Conservation (phyloP, 2,113 vertebrate genomes). For the Cyanocitta stelleri region DNA sequence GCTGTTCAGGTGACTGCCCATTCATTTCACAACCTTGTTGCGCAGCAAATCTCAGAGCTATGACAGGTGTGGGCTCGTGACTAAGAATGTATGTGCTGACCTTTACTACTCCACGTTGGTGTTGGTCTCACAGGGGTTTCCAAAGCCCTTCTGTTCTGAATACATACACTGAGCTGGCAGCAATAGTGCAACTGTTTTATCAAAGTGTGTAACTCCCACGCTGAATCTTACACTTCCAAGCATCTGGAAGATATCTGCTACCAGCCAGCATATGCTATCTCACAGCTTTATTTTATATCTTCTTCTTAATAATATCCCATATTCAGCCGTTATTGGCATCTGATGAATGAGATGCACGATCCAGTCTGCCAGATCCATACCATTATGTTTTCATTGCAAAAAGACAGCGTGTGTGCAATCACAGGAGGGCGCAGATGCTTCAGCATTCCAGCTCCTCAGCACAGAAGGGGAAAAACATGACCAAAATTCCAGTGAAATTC, state of each 20-base stretch:
- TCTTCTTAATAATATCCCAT: conserved; percentile 4
- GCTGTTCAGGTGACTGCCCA: no score
- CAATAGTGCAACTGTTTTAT: neutral
- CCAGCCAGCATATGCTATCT: neutral
- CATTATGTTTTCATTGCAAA: neutral
- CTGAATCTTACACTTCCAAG: neutral
- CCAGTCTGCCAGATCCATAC: neutral
- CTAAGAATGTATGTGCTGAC: neutral
- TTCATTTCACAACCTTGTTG: neutral
- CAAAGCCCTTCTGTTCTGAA: neutral
- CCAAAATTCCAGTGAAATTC: neutral
- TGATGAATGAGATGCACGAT: neutral
- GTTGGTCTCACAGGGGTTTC: neutral
- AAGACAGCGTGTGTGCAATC: fast-evolving
- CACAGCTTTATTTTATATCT: neutral
- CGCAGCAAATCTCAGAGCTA: neutral
- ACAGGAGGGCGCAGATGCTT: neutral
- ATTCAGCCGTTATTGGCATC: neutral
- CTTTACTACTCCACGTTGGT: neutral
- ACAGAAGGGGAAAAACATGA: neutral
- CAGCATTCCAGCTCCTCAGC: neutral
- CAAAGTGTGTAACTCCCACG: neutral
- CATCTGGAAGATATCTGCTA: neutral
- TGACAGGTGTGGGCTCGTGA: neutral
- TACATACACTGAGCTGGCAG: neutral